phyloP scores from a whole-genome alignment of 92 coral and sea anemone species.

The Desmophyllum pertusum region DNA sequence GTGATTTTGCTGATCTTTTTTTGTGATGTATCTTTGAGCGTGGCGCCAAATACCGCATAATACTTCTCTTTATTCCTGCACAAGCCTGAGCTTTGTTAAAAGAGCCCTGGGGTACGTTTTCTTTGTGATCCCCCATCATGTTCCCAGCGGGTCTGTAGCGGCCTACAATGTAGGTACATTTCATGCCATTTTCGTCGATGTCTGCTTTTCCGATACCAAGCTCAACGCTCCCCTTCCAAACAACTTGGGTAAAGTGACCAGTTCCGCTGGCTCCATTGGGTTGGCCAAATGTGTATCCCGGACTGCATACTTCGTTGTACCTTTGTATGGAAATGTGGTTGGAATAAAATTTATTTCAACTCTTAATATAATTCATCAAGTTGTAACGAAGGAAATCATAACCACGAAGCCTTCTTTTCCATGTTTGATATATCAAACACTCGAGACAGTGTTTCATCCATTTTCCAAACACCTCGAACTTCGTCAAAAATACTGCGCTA shows the following conservation, averaged over 20 bases:
- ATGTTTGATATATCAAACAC: too few relatives aligned
- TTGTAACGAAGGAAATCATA: too few relatives aligned
- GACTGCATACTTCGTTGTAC: conserved; percentile 88
- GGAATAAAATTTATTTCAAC: too few relatives aligned
- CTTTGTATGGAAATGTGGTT: conserved; percentile 19
- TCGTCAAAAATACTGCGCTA: too few relatives aligned
- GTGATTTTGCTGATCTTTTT: neutral
- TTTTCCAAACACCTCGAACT: too few relatives aligned
- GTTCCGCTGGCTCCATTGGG: conserved; percentile 61
- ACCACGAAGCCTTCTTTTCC: too few relatives aligned
- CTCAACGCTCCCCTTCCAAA: conserved; percentile 78
- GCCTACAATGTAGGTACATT: conserved; percentile 80
- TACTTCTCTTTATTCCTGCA: conserved; percentile 2
- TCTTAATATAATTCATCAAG: too few relatives aligned
- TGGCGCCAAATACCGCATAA: conserved; percentile 2
- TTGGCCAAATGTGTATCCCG: conserved; percentile 74
- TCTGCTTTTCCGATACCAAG: conserved; percentile 86
- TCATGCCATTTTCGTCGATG: conserved; percentile 65
- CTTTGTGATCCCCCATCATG: conserved; percentile 51
- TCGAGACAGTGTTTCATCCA: too few relatives aligned
- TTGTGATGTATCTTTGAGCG: conserved; percentile 21
- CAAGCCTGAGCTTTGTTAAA: conserved; percentile 61
- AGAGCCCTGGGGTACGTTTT: conserved; percentile 80
- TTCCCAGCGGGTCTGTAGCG: conserved; percentile 85
- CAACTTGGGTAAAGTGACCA: conserved; percentile 88